phyloP scores from a whole-genome alignment of 2,797 vertebrate genomes.

The Poecilia velifera region DNA sequence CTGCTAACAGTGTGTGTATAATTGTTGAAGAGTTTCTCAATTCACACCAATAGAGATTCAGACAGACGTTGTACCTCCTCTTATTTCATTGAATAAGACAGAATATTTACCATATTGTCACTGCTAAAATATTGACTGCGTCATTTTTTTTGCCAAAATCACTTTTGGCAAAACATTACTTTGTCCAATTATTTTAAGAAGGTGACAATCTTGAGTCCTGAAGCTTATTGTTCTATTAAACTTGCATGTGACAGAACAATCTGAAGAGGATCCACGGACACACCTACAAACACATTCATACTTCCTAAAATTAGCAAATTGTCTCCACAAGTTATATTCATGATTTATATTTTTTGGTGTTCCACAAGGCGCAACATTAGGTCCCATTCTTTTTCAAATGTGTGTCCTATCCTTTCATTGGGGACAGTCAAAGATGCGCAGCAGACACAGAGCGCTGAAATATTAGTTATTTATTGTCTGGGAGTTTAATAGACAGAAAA shows the following conservation, averaged over 20 bases:
- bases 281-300: neutral
- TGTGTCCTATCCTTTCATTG: too few relatives aligned
- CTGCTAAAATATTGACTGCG: too few relatives aligned
- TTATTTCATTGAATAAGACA: neutral
- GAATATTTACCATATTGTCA: neutral
- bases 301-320: neutral
- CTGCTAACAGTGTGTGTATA: neutral
- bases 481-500: neutral
- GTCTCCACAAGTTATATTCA: neutral
- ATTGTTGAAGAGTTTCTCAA: neutral
- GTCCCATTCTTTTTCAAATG: neutral
- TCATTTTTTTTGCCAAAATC: too few relatives aligned
- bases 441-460: neutral
- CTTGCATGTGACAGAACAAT: constrained; percentile 13
- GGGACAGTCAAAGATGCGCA: too few relatives aligned
- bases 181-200: too few relatives aligned
- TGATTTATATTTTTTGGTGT: neutral
- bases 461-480: neutral
- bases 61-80: too few relatives aligned
- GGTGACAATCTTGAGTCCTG: too few relatives aligned
- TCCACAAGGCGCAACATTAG: neutral
- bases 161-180: neutral
- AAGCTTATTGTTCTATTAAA: too few relatives aligned
- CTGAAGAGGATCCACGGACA: constrained; percentile 3
- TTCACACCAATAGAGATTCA: neutral